phyloP scores from a whole-genome alignment of 2,797 vertebrate species.

The Enteromius viviparus region DNA sequence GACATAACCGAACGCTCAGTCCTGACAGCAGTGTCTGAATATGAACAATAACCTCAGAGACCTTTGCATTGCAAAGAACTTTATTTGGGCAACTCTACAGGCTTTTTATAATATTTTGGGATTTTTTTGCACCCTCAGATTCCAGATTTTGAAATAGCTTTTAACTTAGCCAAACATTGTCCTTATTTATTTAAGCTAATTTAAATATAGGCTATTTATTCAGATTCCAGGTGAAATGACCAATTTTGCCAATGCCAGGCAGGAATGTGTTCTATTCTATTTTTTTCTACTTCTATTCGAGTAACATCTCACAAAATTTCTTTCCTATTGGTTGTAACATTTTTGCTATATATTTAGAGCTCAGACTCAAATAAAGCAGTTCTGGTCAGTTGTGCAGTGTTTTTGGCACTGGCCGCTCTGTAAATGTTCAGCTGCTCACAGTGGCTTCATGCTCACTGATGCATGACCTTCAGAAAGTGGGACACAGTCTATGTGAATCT shows the following conservation, averaged over 20 bases:
- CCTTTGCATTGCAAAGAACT: no score
- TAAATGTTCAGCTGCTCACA: conserved; percentile 52
- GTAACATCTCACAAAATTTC: neutral
- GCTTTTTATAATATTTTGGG: no score
- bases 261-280: neutral
- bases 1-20: conserved; percentile 56
- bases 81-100: no score
- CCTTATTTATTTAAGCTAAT: no score
- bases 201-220: no score
- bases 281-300: neutral
- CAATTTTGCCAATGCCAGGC: neutral
- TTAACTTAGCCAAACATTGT: no score
- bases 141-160: no score
- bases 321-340: neutral
- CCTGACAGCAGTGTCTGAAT: conserved; percentile 54
- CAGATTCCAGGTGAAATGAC: no score
- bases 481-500: conserved; percentile 59
- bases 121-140: no score
- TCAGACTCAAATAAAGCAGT: neutral
- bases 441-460: conserved; percentile 55
- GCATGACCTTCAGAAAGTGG: conserved; percentile 53
- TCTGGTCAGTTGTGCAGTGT: neutral
- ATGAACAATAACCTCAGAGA: conserved; percentile 38
- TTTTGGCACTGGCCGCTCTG: conserved; percentile 55
- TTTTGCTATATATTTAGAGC: neutral